Conservation (phyloP, 2,797 vertebrate species). For the Rhabdomys pumilio region DNA sequence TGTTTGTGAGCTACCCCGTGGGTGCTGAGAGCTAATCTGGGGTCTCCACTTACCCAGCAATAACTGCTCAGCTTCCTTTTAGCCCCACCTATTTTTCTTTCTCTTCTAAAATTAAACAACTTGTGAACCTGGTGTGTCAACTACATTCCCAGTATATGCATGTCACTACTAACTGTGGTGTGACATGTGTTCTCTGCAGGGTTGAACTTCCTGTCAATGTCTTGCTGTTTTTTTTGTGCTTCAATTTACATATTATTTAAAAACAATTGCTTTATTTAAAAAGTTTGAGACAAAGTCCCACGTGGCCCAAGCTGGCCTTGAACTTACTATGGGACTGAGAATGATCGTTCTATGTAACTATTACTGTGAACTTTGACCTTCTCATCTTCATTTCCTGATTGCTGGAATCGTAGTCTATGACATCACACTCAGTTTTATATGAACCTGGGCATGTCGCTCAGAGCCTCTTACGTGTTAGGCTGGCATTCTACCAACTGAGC, state of each 20-base stretch:
- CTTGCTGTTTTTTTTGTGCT: neutral
- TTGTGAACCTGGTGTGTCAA: neutral
- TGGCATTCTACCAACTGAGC: neutral
- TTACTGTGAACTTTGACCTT: neutral
- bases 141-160: neutral
- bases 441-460: neutral
- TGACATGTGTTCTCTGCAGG: neutral
- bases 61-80: too few species aligned
- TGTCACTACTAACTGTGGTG: neutral
- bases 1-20: neutral
- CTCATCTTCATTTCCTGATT: neutral
- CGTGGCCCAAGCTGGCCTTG: neutral
- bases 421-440: neutral
- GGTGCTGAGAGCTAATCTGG: neutral
- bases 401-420: neutral
- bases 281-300: neutral
- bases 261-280: neutral
- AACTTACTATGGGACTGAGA: neutral
- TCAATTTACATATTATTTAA: neutral
- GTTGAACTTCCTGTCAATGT: neutral
- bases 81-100: neutral
- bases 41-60: neutral
- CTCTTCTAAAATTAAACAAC: neutral
- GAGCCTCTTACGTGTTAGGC: neutral
- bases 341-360: neutral